Conservation (phyloP, 2,797 vertebrate genomes). For the Myoxocephalus aenaeus region DNA sequence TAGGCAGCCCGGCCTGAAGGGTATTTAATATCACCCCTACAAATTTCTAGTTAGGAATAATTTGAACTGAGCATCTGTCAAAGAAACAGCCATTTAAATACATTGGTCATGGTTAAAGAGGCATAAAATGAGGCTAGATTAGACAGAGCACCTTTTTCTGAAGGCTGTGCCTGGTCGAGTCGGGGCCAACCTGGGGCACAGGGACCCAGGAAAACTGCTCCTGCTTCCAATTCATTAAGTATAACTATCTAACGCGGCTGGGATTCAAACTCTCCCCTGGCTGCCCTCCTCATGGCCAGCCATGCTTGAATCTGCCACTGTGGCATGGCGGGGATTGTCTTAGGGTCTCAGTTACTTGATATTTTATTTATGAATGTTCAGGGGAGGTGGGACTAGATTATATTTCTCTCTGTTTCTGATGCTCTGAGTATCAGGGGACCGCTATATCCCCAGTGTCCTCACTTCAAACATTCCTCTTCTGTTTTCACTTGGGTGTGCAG, state of each 20-base stretch:
- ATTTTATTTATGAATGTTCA: conserved; percentile 83
- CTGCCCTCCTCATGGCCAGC: conserved; percentile 46
- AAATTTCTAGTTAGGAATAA: conserved; percentile 90
- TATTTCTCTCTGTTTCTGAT: conserved; percentile 69
- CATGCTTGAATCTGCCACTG: conserved; percentile 44
- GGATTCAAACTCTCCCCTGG: conserved; percentile 63
- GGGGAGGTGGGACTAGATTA: conserved; percentile 60
- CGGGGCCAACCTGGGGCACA: conserved; percentile 65
- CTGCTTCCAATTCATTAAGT: conserved; percentile 78
- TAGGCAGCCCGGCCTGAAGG: conserved; percentile 85
- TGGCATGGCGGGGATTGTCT: conserved; percentile 68
- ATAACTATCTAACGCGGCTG: conserved; percentile 62
- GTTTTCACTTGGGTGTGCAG: conserved; percentile 75
- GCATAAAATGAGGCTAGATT: conserved; percentile 90
- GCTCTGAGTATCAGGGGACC: conserved; percentile 63
- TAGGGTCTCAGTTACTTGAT: conserved; percentile 75
- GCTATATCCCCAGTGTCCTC: conserved; percentile 59
- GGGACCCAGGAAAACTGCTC: conserved; percentile 58
- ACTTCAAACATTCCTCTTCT: conserved; percentile 76
- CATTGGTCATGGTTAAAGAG: conserved; percentile 88
- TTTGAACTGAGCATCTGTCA: conserved; percentile 87
- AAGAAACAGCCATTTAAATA: conserved; percentile 89
- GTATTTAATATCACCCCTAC: conserved; percentile 88
- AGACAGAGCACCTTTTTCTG: conserved; percentile 84
- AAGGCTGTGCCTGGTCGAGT: conserved; percentile 66